These are phyloP conservation scores for Xiphophorus birchmanni DNA, from an alignment of 2,797 vertebrate species.

Conservation along the genomic window DNA sequence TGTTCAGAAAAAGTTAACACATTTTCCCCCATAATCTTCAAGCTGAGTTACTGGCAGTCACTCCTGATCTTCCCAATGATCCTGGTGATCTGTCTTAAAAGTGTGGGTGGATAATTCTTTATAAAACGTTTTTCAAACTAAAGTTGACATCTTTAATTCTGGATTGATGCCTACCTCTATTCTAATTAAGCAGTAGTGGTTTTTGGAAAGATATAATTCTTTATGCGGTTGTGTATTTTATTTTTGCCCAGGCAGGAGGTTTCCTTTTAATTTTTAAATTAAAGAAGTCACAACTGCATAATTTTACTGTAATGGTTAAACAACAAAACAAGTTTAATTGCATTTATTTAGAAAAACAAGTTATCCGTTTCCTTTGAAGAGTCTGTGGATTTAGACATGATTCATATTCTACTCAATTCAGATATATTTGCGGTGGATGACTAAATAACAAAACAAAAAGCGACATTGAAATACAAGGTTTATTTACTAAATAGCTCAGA, in stretches of 20 bases:
- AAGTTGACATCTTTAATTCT: background rate
- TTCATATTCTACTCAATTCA: background rate
- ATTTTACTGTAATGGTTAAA: background rate
- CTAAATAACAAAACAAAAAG: background rate
- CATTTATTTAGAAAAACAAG: constrained; percentile 2
- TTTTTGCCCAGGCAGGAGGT: background rate
- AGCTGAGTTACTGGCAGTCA: background rate
- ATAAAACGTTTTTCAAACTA: background rate
- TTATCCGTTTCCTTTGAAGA: background rate
- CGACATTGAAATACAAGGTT: background rate
- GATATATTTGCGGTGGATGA: background rate
- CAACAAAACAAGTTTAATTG: background rate
- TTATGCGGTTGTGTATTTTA: background rate
- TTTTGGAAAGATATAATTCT: background rate
- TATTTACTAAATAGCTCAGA: background rate
- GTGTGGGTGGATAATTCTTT: background rate
- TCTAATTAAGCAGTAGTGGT: background rate
- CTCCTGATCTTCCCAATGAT: background rate
- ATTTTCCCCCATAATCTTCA: background rate
- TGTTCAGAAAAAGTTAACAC: background rate
- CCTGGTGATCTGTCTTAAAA: background rate
- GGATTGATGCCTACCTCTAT: background rate
- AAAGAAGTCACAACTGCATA: background rate
- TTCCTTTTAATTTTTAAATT: background rate
- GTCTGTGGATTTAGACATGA: background rate